Evolutionary conservation across 2,888 invertebrate species (phyloP).

Genomic region (Gastrophysa polygoni): DNA sequence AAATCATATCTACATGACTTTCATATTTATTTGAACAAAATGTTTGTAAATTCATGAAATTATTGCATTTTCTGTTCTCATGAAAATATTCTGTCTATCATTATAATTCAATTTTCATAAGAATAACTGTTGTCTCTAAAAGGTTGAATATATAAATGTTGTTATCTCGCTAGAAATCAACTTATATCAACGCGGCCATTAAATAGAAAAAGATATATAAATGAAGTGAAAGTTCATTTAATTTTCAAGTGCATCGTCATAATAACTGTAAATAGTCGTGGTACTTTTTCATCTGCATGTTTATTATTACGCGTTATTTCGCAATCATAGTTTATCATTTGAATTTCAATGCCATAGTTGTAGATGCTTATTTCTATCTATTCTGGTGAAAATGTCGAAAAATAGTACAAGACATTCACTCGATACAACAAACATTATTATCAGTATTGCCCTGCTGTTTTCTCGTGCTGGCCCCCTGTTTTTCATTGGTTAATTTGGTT

Average conservation of each 20-base stretch:
- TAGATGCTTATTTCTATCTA: too few relatives aligned
- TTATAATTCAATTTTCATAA: not conserved
- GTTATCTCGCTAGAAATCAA: not conserved
- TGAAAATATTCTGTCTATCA: too few relatives aligned
- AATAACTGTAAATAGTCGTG: slow-evolving; percentile 10
- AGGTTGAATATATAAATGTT: not conserved
- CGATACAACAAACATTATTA: too few relatives aligned
- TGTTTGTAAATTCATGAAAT: too few relatives aligned
- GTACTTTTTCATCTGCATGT: slow-evolving; percentile 14
- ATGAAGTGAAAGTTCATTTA: slow-evolving; percentile 11
- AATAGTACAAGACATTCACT: too few relatives aligned
- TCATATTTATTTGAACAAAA: too few relatives aligned
- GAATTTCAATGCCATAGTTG: not conserved
- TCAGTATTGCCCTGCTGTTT: too few relatives aligned
- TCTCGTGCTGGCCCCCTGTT: too few relatives aligned
- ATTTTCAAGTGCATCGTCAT: slow-evolving; percentile 9
- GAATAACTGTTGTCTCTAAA: slow-evolving; percentile 1
- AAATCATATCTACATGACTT: too few relatives aligned
- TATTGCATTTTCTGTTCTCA: too few relatives aligned
- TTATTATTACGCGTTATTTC: not conserved
- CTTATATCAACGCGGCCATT: not conserved
- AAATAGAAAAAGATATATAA: not conserved
- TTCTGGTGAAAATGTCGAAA: too few relatives aligned
- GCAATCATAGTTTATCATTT: not conserved
- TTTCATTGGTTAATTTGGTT: too few relatives aligned